Conservation (phyloP, 2,888 invertebrate genomes). For the Drosophila nr. fundita region DNA sequence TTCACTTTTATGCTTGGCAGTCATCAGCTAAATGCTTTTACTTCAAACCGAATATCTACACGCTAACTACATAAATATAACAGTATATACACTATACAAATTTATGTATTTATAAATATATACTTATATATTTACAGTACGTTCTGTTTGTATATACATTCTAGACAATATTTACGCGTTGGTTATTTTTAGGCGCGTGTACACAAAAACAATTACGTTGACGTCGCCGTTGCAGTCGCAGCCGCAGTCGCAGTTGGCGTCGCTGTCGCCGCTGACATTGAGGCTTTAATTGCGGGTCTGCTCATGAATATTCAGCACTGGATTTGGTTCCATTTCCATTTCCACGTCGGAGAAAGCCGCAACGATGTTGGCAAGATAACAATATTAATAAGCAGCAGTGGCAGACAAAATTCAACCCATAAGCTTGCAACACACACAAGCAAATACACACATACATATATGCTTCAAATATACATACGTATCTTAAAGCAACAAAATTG, state of each 20-base stretch:
- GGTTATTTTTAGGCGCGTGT: slow-evolving; percentile 69
- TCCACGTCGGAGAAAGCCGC: slow-evolving; percentile 9
- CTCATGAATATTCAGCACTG: slow-evolving; percentile 50
- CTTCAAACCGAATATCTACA: slow-evolving; percentile 29
- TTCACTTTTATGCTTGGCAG: slow-evolving; percentile 76
- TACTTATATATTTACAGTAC: slow-evolving; percentile 8
- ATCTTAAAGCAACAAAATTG: background rate
- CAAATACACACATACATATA: background rate
- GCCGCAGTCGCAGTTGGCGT: slow-evolving; percentile 5
- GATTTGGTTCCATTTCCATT: slow-evolving; percentile 26
- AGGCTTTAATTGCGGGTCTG: slow-evolving; percentile 50
- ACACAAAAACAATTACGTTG: slow-evolving; percentile 66
- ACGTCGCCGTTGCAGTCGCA: slow-evolving; percentile 16
- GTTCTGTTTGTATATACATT: slow-evolving; percentile 40
- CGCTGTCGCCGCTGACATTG: slow-evolving; percentile 16
- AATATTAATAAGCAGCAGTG: slow-evolving; percentile 24
- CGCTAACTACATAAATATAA: slow-evolving; percentile 10
- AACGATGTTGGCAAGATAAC: slow-evolving; percentile 36
- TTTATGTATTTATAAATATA: slow-evolving; percentile 8
- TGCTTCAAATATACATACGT: background rate
- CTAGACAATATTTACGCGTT: slow-evolving; percentile 67
- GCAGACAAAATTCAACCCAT: background rate
- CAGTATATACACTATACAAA: background rate
- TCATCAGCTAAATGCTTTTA: slow-evolving; percentile 72
- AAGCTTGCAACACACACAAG: background rate